Base-by-base conservation (phyloP, 2,797 vertebrate genomes). In the Parambassis ranga region DNA sequence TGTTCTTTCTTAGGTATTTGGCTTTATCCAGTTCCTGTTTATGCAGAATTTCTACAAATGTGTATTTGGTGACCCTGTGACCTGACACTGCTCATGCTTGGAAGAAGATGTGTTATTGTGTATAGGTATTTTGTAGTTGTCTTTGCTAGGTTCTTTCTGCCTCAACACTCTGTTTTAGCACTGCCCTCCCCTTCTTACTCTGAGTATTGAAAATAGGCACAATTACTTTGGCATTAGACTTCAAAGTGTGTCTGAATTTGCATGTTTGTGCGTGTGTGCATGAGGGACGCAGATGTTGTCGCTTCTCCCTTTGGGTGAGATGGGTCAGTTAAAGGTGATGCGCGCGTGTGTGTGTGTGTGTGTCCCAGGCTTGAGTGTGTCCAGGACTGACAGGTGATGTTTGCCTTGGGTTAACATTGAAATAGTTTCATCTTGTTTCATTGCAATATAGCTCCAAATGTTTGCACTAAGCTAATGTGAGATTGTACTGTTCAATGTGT, bases 301-400 rank as follows among this genome's bases (percentile, higher is more conserved):
- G 13, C 20, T 18, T 49, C 27, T 64, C 27, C 26, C 57, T 53
- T 68, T 50, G 43, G 50, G 48, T 59, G 50, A 42, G 30, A 42
- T 2, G 10, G 35, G 46, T 47, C 59, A 50, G 48, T 52, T 61
- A 62, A 64, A 63, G 51, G 55, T 65, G 48, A 76, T 28, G 31
- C 43, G 27, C 3, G 2, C 10, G 32, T 31, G 26, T 48, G 13
- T 24, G 38, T 58, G 22, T 19, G 44, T 32, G 14, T 32, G 8
- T 36, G 39, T 58, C 7, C 19, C 37, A 44, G 48, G 60, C 48
- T 57, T n/a, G 6, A 26, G 14, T 59, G 37, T 65, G 19, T 30
- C 41, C 26, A 55, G 11, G 44, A 30, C 19, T 2, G 3, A 50
- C 55, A 46, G 49, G 51, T 33, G 28, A n/a, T n/a, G 41, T 65